Percentiles rank a stretch among this genome's conserved stretches.
phyloP scores from a whole-genome alignment of 2,797 vertebrate species.

The Melopsittacus undulatus region DNA sequence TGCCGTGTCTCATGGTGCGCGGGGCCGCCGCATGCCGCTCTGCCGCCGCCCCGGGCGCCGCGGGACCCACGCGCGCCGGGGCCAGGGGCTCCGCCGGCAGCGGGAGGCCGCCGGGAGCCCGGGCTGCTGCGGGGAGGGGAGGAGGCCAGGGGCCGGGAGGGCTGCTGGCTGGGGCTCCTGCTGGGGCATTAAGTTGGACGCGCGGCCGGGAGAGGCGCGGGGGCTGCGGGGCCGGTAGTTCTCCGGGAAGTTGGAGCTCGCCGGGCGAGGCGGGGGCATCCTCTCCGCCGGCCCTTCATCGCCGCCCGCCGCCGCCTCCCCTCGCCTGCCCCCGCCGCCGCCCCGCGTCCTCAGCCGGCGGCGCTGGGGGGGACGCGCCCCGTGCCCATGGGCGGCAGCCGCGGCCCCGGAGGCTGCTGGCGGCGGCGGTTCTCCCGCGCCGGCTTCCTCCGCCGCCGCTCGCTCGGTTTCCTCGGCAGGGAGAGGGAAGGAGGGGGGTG shows the following conservation, averaged over 20 bases:
- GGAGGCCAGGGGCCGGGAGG: neutral
- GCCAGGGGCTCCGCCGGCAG: neutral
- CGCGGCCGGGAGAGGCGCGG: neutral
- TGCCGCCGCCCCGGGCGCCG: conserved; percentile 18
- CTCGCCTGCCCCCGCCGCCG: neutral
- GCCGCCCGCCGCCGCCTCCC: neutral
- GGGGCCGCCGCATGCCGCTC: conserved; percentile 55
- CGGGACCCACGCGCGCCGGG: conserved; percentile 2
- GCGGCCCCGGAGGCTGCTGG: neutral
- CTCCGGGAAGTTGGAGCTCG: conserved; percentile 45
- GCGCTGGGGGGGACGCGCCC: neutral
- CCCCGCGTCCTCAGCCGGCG: conserved; percentile 11
- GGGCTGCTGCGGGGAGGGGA: neutral
- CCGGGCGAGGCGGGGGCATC: conserved; percentile 15
- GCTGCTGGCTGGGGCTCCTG: neutral
- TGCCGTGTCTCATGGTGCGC: conserved; percentile 64
- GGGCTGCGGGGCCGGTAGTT: neutral
- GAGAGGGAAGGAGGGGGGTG: neutral
- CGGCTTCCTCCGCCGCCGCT: neutral
- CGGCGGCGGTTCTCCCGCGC: neutral
- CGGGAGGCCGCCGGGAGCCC: neutral
- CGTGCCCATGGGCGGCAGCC: neutral
- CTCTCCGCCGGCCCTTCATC: neutral
- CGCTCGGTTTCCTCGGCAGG: neutral
- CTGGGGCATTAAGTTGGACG: conserved; percentile 38